These are phyloP conservation scores for Pocillopora damicornis DNA, from an alignment of 64 coral and sea anemone genomes.

Conservation along the genomic window DNA sequence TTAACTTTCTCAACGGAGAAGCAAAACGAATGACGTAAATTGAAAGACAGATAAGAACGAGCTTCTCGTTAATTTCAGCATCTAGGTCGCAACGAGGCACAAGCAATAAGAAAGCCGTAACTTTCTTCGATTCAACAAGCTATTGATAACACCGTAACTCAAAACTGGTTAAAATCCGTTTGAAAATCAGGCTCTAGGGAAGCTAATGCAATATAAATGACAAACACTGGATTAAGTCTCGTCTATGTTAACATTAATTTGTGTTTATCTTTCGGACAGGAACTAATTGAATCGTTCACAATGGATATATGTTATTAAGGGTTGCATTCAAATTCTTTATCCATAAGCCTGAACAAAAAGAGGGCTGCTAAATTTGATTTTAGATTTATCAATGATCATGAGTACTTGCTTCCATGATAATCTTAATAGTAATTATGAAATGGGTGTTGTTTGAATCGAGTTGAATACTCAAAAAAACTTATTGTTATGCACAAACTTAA, in stretches of 20 bases:
- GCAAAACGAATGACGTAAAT: not conserved
- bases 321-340: not conserved
- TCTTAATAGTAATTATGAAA: not conserved
- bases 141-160: too few relatives aligned
- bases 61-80: too few relatives aligned
- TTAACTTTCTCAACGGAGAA: not conserved
- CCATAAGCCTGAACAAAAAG: not conserved
- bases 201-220: not conserved
- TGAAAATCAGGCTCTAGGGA: not conserved
- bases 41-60: not conserved
- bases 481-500: not conserved
- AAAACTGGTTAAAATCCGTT: not conserved
- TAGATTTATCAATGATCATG: not conserved
- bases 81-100: too few relatives aligned
- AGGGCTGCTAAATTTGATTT: not conserved
- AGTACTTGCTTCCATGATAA: not conserved
- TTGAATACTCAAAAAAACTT: not conserved
- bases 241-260: not conserved
- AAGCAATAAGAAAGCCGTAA: too few relatives aligned
- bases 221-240: not conserved
- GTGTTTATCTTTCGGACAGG: not conserved
- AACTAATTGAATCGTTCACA: not conserved
- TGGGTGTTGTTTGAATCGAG: not conserved
- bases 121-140: too few relatives aligned
- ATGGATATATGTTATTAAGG: not conserved